Evolutionary conservation across 1,140 invertebrate genomes (phyloP).

Genomic region (Aleiodes sp.): DNA sequence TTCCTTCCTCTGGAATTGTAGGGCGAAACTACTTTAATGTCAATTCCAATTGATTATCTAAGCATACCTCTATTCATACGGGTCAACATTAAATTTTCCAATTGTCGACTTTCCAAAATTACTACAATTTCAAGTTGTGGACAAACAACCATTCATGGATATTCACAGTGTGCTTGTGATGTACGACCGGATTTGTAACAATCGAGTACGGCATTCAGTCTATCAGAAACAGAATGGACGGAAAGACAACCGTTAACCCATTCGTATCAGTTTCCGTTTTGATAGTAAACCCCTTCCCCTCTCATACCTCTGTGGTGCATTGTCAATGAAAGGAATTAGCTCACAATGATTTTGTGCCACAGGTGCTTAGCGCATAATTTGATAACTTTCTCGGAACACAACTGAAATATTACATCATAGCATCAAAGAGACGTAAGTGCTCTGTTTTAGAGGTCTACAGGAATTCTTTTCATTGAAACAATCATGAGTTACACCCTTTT

Average conservation of each 20-base stretch:
- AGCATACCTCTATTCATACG: no score
- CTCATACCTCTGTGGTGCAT: neutral
- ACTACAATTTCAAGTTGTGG: neutral
- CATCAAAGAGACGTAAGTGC: no score
- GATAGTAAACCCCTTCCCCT: neutral
- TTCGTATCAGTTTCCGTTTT: slow-evolving; percentile 8
- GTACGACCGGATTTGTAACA: slow-evolving; percentile 5
- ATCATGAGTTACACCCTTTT: no score
- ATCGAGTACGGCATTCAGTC: slow-evolving; percentile 10
- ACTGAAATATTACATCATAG: no score
- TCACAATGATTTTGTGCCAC: neutral
- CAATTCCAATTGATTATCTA: neutral
- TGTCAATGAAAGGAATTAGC: neutral
- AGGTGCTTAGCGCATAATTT: neutral
- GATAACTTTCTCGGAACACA: neutral
- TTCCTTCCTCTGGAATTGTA: no score
- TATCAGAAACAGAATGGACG: slow-evolving; percentile 16
- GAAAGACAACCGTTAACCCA: slow-evolving; percentile 13
- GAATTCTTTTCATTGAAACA: no score
- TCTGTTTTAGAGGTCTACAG: no score
- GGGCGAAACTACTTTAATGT: no score
- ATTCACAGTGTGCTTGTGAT: neutral
- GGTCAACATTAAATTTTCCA: slow-evolving; percentile 1
- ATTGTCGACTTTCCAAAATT: slow-evolving; percentile 1
- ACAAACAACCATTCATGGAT: slow-evolving; percentile 9